phyloP scores from a whole-genome alignment of 2,113 vertebrate genomes.

The Promerops cafer region DNA sequence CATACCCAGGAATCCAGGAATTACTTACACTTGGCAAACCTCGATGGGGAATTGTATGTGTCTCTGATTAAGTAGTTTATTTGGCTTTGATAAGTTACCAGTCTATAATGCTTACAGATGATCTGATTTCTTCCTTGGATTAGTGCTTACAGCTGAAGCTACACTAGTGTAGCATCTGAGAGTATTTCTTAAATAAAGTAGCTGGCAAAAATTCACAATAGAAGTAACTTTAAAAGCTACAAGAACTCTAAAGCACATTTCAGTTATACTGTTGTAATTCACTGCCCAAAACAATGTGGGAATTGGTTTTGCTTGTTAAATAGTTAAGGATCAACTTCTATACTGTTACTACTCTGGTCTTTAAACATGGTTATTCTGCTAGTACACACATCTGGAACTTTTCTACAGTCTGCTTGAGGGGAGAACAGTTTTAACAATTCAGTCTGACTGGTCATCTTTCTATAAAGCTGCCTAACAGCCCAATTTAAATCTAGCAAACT shows the following conservation, averaged over 20 bases:
- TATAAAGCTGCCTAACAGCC: background rate
- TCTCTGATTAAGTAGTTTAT: background rate
- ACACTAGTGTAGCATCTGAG: background rate
- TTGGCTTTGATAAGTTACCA: background rate
- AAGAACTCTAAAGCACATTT: background rate
- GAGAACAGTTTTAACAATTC: background rate
- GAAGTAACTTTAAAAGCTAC: background rate
- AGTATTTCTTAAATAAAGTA: background rate
- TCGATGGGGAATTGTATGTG: background rate
- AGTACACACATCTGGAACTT: background rate
- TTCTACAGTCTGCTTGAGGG: background rate
- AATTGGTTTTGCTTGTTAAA: background rate
- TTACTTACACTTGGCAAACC: background rate
- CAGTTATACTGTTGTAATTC: background rate
- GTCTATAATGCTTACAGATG: background rate
- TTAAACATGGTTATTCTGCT: background rate
- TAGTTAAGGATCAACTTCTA: background rate
- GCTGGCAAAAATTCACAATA: background rate
- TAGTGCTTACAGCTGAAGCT: background rate
- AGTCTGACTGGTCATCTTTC: background rate
- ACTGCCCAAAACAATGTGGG: background rate
- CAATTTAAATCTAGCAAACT: background rate
- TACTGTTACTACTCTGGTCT: background rate
- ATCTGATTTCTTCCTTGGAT: background rate
- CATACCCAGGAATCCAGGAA: background rate